Evolutionary conservation across 2,888 invertebrate species (phyloP), one percentile per base, ranked within the genome.

Genomic region (Melolontha melolontha): DNA sequence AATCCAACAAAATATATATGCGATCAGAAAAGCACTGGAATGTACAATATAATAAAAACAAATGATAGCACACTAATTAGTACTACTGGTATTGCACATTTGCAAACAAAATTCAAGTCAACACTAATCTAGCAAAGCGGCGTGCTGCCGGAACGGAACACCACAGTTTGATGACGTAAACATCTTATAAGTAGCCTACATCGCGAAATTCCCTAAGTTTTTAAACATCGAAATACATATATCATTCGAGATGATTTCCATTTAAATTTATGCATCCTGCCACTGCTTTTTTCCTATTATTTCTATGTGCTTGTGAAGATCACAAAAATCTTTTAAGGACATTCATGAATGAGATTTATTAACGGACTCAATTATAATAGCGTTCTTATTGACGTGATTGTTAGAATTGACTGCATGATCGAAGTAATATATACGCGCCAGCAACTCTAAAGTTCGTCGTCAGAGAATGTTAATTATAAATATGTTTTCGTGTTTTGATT

Each of bases 11-110:
- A 10, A 34, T 5, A 34, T 34, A 6, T 34, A 8, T 34, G 34
- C 34, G 10, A 34, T 34, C 34, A 34, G 10, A 34, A 34, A 34
- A 34, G 34, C 34, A 34, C 34, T 34, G 34, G 34, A 34, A 34
- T 34, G 34, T 34, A 5, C 10, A 34, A 34, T 34, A 5, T 34
- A 34, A 5, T 34, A 34, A 6, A 34, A 34, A 34, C 34, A 34
- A 34, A 6, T 10, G 34, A 34, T 34, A 34, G 6, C 8, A 34
- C 34, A 34, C 2, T 5, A 34, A 34, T 34, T 7, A 14, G 27
- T 44, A 44, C 42, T 16, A 62, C 59, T 27, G 59, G 59, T 47
- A 14, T 62, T 62, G 47, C 59, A 62, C 59, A 39, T 62, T 62
- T 62, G 59, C 47, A 62, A 62, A 47, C 59, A 62, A 34, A 47